Percentiles rank a stretch among this genome's conserved stretches.
phyloP scores from a whole-genome alignment of 2,888 invertebrate genomes.

The Sphaerophoria taeniata region DNA sequence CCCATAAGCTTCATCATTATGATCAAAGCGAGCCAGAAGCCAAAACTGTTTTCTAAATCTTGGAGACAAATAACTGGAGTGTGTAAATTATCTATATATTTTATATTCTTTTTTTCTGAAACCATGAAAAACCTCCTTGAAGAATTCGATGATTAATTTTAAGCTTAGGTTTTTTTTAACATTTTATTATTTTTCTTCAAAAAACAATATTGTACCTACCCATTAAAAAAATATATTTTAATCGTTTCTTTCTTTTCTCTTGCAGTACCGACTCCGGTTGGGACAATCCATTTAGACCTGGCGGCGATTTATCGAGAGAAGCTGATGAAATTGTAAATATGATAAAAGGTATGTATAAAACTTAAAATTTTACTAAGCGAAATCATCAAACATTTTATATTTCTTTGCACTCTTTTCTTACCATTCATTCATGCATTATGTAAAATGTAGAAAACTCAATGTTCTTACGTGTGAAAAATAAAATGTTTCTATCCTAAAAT shows the following conservation, averaged over 20 bases:
- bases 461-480: not conserved
- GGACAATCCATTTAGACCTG: conserved; percentile 99
- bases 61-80: too few relatives aligned
- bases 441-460: conserved; percentile 24
- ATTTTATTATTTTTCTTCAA: too few relatives aligned
- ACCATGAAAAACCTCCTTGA: too few relatives aligned
- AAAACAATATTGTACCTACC: too few relatives aligned
- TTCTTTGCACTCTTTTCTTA: conserved; percentile 34
- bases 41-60: too few relatives aligned
- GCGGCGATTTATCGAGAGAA: conserved; percentile 94
- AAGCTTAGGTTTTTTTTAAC: too few relatives aligned
- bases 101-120: too few relatives aligned
- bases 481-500: conserved; percentile 23
- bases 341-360: conserved; percentile 87
- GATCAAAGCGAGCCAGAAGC: too few relatives aligned
- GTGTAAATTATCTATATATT: too few relatives aligned
- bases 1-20: too few relatives aligned
- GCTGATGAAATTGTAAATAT: conserved; percentile 98
- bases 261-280: conserved; percentile 96
- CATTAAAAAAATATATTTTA: not conserved
- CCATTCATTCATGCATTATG: conserved; percentile 11
- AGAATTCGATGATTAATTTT: too few relatives aligned
- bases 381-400: not conserved
- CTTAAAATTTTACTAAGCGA: conserved; percentile 2
- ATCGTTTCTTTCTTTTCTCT: conserved; percentile 75